phyloP scores from a whole-genome alignment of 1,140 invertebrate genomes.

The Cyclina sinensis region DNA sequence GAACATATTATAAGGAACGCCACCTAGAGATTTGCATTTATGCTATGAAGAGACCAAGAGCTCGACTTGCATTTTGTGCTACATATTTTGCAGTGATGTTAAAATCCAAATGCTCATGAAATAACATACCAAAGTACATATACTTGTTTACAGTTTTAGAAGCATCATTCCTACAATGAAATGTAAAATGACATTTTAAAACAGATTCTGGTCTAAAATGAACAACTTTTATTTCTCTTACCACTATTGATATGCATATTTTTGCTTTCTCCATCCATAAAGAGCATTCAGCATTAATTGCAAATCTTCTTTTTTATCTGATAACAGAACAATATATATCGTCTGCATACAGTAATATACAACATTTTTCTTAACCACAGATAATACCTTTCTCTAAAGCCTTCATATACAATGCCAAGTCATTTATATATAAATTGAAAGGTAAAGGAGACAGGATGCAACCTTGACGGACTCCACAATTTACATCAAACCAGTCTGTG shows the following conservation, averaged over 20 bases:
- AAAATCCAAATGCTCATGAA: too few species aligned
- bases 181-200: not conserved
- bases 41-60: constrained; percentile 3
- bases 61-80: too few species aligned
- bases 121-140: not conserved
- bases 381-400: constrained; percentile 11
- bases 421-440: constrained; percentile 39
- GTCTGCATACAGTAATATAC: constrained; percentile 28
- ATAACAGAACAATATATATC: too few species aligned
- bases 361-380: not conserved
- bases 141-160: not conserved
- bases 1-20: not conserved
- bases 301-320: too few species aligned
- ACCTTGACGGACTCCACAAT: constrained; percentile 7
- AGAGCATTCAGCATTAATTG: constrained; percentile 21
- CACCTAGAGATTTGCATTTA: constrained; percentile 23
- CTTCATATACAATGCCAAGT: constrained; percentile 21
- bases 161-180: not conserved
- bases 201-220: not conserved
- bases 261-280: constrained; percentile 19
- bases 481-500: too few species aligned
- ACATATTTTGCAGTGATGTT: too few species aligned
- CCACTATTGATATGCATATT: constrained; percentile 12
- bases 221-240: constrained; percentile 37
- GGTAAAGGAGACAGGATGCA: constrained; percentile 12